Base-by-base conservation (phyloP, 1,140 invertebrate genomes). In the Chrysomallon squamiferum region DNA sequence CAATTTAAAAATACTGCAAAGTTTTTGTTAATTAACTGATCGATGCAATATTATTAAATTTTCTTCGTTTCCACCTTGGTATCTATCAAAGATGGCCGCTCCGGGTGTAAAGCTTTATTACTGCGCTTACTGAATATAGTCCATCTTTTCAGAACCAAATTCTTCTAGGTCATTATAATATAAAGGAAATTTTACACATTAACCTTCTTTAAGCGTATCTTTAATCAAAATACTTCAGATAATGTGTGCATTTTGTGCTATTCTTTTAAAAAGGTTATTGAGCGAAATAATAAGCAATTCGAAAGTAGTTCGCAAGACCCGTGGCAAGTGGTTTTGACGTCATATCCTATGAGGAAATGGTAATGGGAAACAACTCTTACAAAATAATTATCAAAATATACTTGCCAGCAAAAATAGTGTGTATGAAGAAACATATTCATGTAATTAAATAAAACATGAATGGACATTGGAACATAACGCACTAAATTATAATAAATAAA, bases 301-400 rank as follows among this genome's bases (percentile, higher is more conserved):
- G 35, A 59, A 59, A 59, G 27, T 59, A 59, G 58, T 59, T n/a
- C 58, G 38, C 33, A 35, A 38, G 30, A 38, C 22, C 58, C 58
- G 58, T 59, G 58, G 58, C 58, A 59, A 43, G 58, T 59, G 58
- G 58, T 43, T 59, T 18, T 59, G 32, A 59, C 58, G 58, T 59
- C 58, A 59, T 35, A 41, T 59, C 58, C 58, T 38, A 38, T 38
- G 58, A 35, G 35, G 20, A 58, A 33, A 22, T 58, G 30, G 3
- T 15, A 27, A 54, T 54, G 50, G 50, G 25, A 25, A 30, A 54
- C 22, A 54, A 54, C 50, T 54, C 50, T 15, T 9, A 54, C 15
- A 15, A 15, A 38, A 38, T 38, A 38, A 38, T 38, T 38, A 38
- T 15, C 6, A 38, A 38, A 38, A 7, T 38, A 38, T 38, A 38